Base-by-base conservation (phyloP, 2,888 invertebrate genomes). In the Heliothis peltigera region DNA sequence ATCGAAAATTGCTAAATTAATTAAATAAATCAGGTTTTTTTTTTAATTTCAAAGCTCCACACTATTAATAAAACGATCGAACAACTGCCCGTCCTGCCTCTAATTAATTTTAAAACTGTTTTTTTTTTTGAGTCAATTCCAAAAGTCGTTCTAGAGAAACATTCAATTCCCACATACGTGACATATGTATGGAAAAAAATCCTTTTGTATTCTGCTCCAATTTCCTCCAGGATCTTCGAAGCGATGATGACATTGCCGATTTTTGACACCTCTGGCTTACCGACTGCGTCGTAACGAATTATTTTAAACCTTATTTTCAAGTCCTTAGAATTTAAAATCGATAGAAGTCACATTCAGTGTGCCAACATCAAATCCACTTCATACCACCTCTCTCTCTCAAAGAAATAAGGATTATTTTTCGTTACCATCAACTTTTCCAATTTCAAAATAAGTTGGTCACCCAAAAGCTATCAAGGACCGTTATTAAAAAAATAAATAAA, bases 201-300 rank as follows among this genome's bases (percentile, higher is more conserved):
- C 39, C 77, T 79, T 80, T 84, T 83, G 82, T 82, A 81, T 77
- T 79, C 70, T 80, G 82, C 82, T 86, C 84, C 82, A 87, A 87
- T 87, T 90, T 87, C 84, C 83, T 82, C 55, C 63, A 81, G 77
- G 81, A 84, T 83, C 74, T 80, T 75, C 70, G 54, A 79, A 80
- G 75, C 79, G 87, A 89, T 91, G 87, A 89, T 91, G 91, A 91
- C 89, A 88, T 77, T 85, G 90, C 90, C 60, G 77, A 83, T 87
- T 86, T 84, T 84, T 74, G 69, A 74, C 70, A 68, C 64, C 44
- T 71, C 60, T 67, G 64, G 54, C 63, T 66, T 67, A 62, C 53
- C 21, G 25, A 64, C 25, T 28, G 18, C 2, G 8, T 15, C 6
- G n/a, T 21, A 7, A 2, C 17, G 51, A 22, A 61, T 4, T 2